Base-by-base conservation (phyloP, 2,888 invertebrate species). In the Tenthredo scrophulariae region DNA sequence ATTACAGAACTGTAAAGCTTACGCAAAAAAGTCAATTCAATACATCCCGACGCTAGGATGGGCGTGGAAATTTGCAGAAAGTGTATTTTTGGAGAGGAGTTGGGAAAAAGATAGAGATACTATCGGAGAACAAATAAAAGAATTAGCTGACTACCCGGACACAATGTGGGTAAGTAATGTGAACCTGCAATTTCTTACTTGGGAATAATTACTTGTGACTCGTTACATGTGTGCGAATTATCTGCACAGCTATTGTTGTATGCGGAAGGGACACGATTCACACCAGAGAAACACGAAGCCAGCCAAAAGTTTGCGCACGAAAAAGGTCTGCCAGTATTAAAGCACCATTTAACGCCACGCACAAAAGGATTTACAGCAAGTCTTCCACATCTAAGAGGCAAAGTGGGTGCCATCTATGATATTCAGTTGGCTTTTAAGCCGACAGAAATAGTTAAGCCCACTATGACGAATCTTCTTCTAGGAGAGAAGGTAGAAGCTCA, bases 1-100 rank as follows among this genome's bases (percentile, higher is more conserved):
- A 86, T 95, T 95, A 89, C 93, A 97, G 96, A 98, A 98, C 93
- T 98, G 98, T 89, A 98, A 99, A 95, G 98, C 98, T 0, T 98
- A 98, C 93, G 98, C 98, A 0, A 99, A 99, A 94, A 97, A 98
- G 93, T 97, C 97, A 18, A 96, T 99, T 87, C 96, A 97, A 89
- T 98, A 97, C 93, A 95, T 99, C 87, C 99, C 99, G 40, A 96
- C 98, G 13, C 96, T 99, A 89, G 99, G 99, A 54, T 99, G 99
- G 99, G 97, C 97, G 90, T 99, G 98, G 98, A 97, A 98, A 94
- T 98, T 98, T 93, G 97, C 97, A 0, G 99, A 99, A 93, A 97
- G 97, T 94, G 97, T 99, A 86, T 99, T 99, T 94, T 95, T 99
- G 85, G 98, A 98, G 93, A 95, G 99, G 89, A 97, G 97, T 88